These are phyloP conservation scores for Hesperophylax magnus DNA, from an alignment of 1,140 invertebrate genomes.

Conservation along the genomic window DNA sequence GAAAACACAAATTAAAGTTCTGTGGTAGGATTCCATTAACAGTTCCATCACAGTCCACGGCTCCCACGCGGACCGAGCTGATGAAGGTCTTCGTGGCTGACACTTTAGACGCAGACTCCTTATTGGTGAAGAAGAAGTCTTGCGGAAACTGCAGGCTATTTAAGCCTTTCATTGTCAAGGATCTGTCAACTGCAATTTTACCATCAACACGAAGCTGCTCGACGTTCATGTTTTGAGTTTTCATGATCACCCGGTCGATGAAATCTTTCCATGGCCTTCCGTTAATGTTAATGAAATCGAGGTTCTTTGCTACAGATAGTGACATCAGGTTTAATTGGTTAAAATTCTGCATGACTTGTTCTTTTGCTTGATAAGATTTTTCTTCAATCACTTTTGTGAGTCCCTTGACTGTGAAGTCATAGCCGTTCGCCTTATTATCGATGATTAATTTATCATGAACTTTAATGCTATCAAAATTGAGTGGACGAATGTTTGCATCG, in stretches of 20 bases:
- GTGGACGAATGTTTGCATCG: background rate
- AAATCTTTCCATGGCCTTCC: slow-evolving; percentile 61
- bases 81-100: slow-evolving; percentile 63
- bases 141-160: slow-evolving; percentile 68
- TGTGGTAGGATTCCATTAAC: slow-evolving; percentile 59
- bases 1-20: no score
- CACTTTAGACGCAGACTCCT: slow-evolving; percentile 59
- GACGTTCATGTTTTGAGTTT: slow-evolving; percentile 61
- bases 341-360: background rate
- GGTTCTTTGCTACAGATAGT: slow-evolving; percentile 48
- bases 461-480: slow-evolving; percentile 58
- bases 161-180: slow-evolving; percentile 60
- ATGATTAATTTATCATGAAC: slow-evolving; percentile 55
- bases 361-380: slow-evolving; percentile 7
- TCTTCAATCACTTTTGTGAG: slow-evolving; percentile 43
- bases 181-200: slow-evolving; percentile 60
- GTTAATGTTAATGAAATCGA: slow-evolving; percentile 61
- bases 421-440: slow-evolving; percentile 54
- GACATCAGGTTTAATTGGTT: slow-evolving; percentile 34
- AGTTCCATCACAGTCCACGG: slow-evolving; percentile 56
- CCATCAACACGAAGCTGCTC: slow-evolving; percentile 63
- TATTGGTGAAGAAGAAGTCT: slow-evolving; percentile 64
- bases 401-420: slow-evolving; percentile 41
- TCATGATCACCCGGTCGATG: slow-evolving; percentile 63
- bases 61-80: slow-evolving; percentile 47